Percentiles rank a stretch among this genome's conserved stretches.
phyloP scores from a whole-genome alignment of 2,113 vertebrate genomes.

The Peromyscus polionotus region DNA sequence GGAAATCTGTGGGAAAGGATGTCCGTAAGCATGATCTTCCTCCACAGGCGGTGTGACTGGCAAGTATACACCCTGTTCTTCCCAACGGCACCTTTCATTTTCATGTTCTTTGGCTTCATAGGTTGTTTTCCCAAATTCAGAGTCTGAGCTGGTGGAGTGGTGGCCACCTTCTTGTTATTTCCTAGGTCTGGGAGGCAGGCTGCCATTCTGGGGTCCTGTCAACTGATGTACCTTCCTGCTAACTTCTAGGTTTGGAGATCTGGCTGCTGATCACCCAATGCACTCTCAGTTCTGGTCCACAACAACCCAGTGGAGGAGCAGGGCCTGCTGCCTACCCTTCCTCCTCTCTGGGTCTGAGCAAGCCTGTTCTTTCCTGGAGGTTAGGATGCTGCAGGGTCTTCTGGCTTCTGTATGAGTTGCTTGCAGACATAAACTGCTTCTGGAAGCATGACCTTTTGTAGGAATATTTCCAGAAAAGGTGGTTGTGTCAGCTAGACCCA shows the following conservation, averaged over 20 bases:
- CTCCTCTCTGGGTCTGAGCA: background rate
- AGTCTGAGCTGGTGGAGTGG: background rate
- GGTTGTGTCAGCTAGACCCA: background rate
- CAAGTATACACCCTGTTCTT: background rate
- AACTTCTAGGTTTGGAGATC: background rate
- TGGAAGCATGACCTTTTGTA: background rate
- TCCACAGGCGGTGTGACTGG: fast-evolving
- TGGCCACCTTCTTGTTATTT: background rate
- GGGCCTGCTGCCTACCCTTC: background rate
- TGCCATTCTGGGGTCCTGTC: background rate
- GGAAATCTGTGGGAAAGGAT: background rate
- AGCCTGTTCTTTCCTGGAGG: background rate
- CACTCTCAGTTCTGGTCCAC: background rate
- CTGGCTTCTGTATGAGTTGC: background rate
- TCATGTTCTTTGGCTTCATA: background rate
- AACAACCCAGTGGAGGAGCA: background rate
- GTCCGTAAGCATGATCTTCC: background rate
- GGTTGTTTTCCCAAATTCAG: background rate
- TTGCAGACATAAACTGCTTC: constrained; percentile 1
- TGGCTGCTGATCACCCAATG: background rate
- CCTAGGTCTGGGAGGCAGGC: background rate
- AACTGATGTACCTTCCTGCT: background rate
- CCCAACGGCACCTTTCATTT: constrained; percentile 2
- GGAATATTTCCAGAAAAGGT: background rate
- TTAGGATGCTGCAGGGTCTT: background rate